These are phyloP conservation scores for Spea multiplicata DNA, from an alignment of 2,113 vertebrate genomes.

Conservation along the genomic window DNA sequence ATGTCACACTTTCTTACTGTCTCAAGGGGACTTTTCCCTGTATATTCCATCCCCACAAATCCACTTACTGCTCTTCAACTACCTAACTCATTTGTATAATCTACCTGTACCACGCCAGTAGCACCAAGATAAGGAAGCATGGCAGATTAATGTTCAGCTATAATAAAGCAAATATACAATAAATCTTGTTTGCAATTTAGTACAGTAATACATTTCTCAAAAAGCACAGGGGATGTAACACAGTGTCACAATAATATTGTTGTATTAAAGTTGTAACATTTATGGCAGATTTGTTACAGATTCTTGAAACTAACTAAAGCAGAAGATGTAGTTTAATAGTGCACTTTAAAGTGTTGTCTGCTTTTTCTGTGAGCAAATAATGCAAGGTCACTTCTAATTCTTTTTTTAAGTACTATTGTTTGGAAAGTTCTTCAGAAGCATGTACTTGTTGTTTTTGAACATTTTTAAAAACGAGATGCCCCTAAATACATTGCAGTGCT, in stretches of 20 bases:
- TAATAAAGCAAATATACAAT: conserved; percentile 27
- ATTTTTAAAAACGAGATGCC: not conserved
- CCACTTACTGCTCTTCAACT: too few relatives aligned
- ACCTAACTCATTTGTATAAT: too few relatives aligned
- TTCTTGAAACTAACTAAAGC: conserved; percentile 41
- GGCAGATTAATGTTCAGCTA: not conserved
- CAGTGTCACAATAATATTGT: conserved; percentile 25
- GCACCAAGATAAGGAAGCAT: too few relatives aligned
- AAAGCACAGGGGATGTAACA: conserved; percentile 10
- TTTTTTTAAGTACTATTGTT: not conserved
- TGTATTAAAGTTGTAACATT: conserved; percentile 37
- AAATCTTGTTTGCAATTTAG: not conserved
- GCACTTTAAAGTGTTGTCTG: conserved; percentile 14
- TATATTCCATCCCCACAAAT: too few relatives aligned
- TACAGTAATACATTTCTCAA: not conserved
- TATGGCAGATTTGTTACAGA: conserved; percentile 41
- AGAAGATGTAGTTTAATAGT: conserved; percentile 19
- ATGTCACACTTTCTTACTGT: too few relatives aligned
- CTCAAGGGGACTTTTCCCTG: too few relatives aligned
- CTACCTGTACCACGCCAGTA: too few relatives aligned
- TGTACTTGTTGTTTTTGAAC: not conserved
- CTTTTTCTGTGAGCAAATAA: conserved; percentile 24
- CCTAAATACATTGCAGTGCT: too few relatives aligned
- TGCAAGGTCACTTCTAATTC: conserved; percentile 24
- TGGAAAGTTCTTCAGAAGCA: not conserved